Conservation (phyloP, 2,113 vertebrate genomes). For the Mustela lutreola region DNA sequence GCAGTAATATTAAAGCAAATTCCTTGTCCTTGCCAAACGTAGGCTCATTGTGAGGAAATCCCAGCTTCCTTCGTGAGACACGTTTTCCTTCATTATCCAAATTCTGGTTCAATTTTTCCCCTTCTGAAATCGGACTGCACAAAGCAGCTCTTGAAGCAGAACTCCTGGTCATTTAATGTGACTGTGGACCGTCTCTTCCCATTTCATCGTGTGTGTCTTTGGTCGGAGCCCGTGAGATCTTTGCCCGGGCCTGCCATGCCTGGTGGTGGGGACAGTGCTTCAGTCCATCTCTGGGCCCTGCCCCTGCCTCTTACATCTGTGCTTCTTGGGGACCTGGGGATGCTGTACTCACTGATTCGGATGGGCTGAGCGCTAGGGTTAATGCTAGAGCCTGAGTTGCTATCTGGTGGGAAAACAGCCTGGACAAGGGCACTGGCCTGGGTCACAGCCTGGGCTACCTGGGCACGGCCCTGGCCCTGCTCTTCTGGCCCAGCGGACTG, state of each 20-base stretch:
- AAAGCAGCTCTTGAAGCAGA: neutral
- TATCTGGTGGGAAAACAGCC: neutral
- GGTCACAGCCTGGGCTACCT: fast-evolving
- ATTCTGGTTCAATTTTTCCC: constrained; percentile 6
- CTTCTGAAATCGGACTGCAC: neutral
- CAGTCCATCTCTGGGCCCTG: neutral
- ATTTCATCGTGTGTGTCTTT: neutral
- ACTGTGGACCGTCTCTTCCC: neutral
- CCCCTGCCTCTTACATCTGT: neutral
- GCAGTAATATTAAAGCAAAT: constrained; percentile 84
- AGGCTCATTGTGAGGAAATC: constrained; percentile 79
- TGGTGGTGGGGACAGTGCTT: neutral
- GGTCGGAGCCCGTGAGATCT: neutral
- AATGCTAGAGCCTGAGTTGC: neutral
- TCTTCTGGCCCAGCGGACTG: neutral
- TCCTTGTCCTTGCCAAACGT: constrained; percentile 81
- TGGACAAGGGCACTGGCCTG: too few species aligned
- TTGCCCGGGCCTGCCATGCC: neutral
- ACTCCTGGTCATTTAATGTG: neutral
- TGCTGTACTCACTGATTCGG: neutral
- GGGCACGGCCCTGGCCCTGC: fast-evolving
- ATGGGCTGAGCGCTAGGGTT: neutral
- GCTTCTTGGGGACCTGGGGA: neutral
- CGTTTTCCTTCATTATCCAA: constrained; percentile 33
- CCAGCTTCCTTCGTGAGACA: constrained; percentile 42